phyloP scores from a whole-genome alignment of 2,113 vertebrate genomes.

The Gnathonemus longibarbis region DNA sequence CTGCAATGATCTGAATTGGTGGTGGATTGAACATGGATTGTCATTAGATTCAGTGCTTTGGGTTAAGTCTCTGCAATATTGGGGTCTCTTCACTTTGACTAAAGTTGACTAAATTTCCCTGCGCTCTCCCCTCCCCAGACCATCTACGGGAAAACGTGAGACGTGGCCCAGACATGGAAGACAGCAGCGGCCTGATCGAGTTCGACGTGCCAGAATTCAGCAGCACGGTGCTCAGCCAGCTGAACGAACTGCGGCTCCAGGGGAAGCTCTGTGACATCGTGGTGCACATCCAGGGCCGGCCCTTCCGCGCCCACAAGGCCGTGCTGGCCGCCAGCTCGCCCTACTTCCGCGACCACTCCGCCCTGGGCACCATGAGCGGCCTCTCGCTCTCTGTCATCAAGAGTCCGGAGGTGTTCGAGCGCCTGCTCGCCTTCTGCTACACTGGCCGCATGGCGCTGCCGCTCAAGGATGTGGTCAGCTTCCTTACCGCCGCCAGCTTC shows the following conservation, averaged over 20 bases:
- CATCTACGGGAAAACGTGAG: constrained; percentile 53
- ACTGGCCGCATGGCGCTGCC: constrained; percentile 95
- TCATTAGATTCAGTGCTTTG: not conserved
- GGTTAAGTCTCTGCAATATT: not conserved
- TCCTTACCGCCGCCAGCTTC: constrained; percentile 95
- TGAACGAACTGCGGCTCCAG: constrained; percentile 91
- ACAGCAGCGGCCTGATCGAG: constrained; percentile 92
- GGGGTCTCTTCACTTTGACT: not conserved
- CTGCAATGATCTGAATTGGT: not conserved
- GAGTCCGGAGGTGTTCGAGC: constrained; percentile 92
- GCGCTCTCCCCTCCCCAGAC: constrained; percentile 39
- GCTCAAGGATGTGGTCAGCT: constrained; percentile 94
- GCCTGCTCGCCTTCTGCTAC: constrained; percentile 96
- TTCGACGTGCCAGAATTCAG: constrained; percentile 98
- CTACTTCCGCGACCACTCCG: constrained; percentile 95
- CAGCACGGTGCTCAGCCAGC: constrained; percentile 90
- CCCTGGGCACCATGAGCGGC: constrained; percentile 95
- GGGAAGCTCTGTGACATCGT: constrained; percentile 98
- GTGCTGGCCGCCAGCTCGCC: constrained; percentile 95
- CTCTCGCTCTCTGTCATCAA: constrained; percentile 97
- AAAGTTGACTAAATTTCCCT: not conserved
- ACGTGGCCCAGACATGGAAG: constrained; percentile 83
- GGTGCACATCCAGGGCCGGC: constrained; percentile 95
- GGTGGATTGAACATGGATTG: not conserved
- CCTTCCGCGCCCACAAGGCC: constrained; percentile 92